phyloP scores from a whole-genome alignment of 1,140 invertebrate species.

The Cydia amplana region DNA sequence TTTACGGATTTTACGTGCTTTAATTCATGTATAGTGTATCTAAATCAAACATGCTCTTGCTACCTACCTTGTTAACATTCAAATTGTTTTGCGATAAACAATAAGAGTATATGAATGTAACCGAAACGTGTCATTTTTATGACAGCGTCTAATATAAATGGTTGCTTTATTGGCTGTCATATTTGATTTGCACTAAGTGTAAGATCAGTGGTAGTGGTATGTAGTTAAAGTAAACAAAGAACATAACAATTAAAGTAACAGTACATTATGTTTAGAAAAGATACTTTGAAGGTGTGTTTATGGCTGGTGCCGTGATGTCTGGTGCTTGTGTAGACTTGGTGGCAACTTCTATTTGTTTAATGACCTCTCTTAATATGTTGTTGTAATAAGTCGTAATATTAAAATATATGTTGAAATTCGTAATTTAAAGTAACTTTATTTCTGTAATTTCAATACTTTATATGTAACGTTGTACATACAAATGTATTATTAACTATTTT shows the following conservation, averaged over 20 bases:
- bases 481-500: no score
- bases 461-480: no score
- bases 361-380: neutral
- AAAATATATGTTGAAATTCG: no score
- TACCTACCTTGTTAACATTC: neutral
- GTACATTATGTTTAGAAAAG: constrained; percentile 38
- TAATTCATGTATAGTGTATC: neutral
- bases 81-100: neutral
- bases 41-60: constrained; percentile 1
- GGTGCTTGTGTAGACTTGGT: neutral
- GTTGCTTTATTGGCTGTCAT: neutral
- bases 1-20: neutral
- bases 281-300: neutral
- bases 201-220: neutral
- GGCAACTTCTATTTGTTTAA: neutral
- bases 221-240: constrained; percentile 37
- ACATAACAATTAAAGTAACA: constrained; percentile 52
- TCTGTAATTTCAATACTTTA: no score
- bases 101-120: neutral
- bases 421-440: no score
- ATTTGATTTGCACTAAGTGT: neutral
- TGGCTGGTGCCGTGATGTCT: neutral
- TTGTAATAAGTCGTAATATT: no score
- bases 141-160: neutral
- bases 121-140: constrained; percentile 8